Percentiles rank a stretch among this genome's conserved stretches.
Conservation (phyloP, 2,888 invertebrate genomes). For the Eudemis profundana region DNA sequence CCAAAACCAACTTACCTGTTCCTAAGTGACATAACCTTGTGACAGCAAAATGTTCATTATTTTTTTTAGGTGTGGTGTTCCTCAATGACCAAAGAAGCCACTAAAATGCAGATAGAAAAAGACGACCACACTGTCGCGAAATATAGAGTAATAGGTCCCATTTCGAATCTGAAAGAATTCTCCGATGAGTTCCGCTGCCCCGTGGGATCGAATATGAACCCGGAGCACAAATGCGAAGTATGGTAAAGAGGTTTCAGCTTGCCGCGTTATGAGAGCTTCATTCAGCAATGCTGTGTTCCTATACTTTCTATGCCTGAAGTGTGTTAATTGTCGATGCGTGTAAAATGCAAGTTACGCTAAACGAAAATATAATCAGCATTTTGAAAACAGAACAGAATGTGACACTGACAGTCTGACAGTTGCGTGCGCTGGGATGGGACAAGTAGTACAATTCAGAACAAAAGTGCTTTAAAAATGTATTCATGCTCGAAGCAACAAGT, state of each 20-base stretch:
- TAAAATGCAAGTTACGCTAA: slow-evolving; percentile 26
- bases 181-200: slow-evolving; percentile 92
- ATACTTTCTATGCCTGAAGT: slow-evolving; percentile 41
- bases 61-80: slow-evolving; percentile 93
- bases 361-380: slow-evolving; percentile 11
- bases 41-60: not conserved
- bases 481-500: slow-evolving; percentile 15
- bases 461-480: slow-evolving; percentile 36
- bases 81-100: slow-evolving; percentile 93
- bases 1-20: not conserved
- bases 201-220: slow-evolving; percentile 92
- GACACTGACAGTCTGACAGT: slow-evolving; percentile 10
- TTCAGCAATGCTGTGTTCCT: slow-evolving; percentile 47
- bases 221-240: slow-evolving; percentile 92
- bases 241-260: slow-evolving; percentile 85
- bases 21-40: not conserved
- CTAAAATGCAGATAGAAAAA: slow-evolving; percentile 94
- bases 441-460: slow-evolving; percentile 38
- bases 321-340: slow-evolving; percentile 16
- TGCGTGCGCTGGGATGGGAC: not conserved
- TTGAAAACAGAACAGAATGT: slow-evolving; percentile 1
- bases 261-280: slow-evolving; percentile 48
- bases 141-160: slow-evolving; percentile 93
- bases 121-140: slow-evolving; percentile 96
- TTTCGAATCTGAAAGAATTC: slow-evolving; percentile 94